Evolutionary conservation across 2,113 vertebrate species (phyloP), one percentile per base, ranked within the genome.

Genomic region (Rhegmatorhina hoffmannsi): DNA sequence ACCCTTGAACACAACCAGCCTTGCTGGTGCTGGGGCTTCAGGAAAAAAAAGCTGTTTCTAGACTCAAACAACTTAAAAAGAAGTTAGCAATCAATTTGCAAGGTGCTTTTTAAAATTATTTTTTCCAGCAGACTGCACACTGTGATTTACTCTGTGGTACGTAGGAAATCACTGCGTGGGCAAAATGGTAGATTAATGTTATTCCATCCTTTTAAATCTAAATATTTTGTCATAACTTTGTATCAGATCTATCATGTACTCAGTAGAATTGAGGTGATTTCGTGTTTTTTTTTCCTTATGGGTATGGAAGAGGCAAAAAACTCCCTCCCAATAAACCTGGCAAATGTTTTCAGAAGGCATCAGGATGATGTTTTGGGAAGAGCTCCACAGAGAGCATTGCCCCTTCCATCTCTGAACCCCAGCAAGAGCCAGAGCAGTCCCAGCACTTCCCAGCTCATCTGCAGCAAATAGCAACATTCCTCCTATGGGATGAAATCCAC

Each of bases 181-280:
- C 29, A 95, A 80, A 91, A 81, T 4, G 16, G 47, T 36, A 91
- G 85, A 69, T 78, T 92, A 77, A 94, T 80, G 77, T 73, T 77
- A 40, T 79, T 90, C 36, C 92, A 83, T 60, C 72, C 64, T 47
- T 87, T 67, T 83, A 83, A 90, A 84, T 84, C 76, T 56, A 79
- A 95, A 90, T 95, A 95, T 96, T 97, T 96, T 94, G 95, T 74
- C 95, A 62, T 79, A 28, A 64, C 60, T 92, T 90, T 67, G 84
- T 85, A 92, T 93, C 83, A 89, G 68, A 14, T 80, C 79, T 90
- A 47, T 80, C 72, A 25, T 1, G 13, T 9, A 33, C 38, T 85
- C 70, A 55, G 23, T 62, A 73, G 72, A 92, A 89, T 16, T 33
- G 60, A 75, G 21, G 3, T 14, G 25, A 9, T 15, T 52, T 53